Evolutionary conservation across 1,140 invertebrate genomes (phyloP).

Genomic region (Diprion similis): DNA sequence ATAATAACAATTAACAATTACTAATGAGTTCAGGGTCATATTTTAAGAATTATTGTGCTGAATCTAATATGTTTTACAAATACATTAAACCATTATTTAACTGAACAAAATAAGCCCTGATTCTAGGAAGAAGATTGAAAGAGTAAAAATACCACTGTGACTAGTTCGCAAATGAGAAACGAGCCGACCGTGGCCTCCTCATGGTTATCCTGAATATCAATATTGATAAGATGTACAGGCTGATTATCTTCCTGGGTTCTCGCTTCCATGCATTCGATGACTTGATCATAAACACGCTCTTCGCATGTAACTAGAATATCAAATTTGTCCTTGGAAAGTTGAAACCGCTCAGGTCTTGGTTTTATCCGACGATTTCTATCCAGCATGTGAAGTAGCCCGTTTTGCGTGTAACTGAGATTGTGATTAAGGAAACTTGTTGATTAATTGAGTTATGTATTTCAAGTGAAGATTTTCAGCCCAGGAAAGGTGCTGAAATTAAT

Average conservation of each 20-base stretch:
- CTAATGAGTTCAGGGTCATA: too few relatives aligned
- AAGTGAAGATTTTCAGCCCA: conserved; percentile 2
- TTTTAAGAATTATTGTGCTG: not conserved
- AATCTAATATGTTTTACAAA: conserved; percentile 9
- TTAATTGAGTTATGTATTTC: not conserved
- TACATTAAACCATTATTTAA: conserved; percentile 2
- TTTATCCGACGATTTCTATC: conserved; percentile 98
- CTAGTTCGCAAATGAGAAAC: conserved; percentile 96
- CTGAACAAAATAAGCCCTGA: conserved; percentile 14
- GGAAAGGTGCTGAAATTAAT: conserved; percentile 12
- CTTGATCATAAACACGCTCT: conserved; percentile 98
- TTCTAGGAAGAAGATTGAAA: conserved; percentile 13
- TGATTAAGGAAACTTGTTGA: conserved; percentile 28
- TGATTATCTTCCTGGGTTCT: conserved; percentile 77
- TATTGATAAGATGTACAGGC: conserved; percentile 96
- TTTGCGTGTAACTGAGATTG: conserved; percentile 90
- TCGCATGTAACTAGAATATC: conserved; percentile 98
- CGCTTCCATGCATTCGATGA: conserved; percentile 78
- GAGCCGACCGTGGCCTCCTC: conserved; percentile 99
- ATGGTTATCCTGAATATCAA: conserved; percentile 99
- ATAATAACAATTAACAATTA: not conserved
- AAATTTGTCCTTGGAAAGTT: conserved; percentile 88
- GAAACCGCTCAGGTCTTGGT: conserved; percentile 92
- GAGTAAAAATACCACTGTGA: conserved; percentile 75
- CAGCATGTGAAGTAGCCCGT: conserved; percentile 98